Percentiles rank a stretch among this genome's conserved stretches.
phyloP scores from a whole-genome alignment of 2,113 vertebrate species.

The Uria lomvia region DNA sequence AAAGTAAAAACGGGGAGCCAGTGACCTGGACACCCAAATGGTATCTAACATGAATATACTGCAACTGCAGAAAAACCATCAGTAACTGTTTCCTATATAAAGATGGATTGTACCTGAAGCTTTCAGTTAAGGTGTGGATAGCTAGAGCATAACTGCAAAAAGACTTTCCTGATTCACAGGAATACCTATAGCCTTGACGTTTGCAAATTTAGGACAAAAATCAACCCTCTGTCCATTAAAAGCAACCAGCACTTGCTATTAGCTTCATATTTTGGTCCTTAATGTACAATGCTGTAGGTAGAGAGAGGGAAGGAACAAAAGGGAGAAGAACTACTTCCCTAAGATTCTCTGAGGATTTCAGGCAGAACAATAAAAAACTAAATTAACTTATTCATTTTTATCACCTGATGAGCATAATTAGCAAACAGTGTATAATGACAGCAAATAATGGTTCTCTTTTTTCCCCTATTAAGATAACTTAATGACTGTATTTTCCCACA shows the following conservation, averaged over 20 bases:
- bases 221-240: background rate
- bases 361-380: slow-evolving; percentile 51
- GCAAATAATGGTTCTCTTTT: slow-evolving; percentile 72
- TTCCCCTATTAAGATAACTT: slow-evolving; percentile 61
- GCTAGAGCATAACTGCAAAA: background rate
- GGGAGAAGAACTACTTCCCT: background rate
- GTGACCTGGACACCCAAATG: background rate
- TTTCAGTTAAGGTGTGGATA: background rate
- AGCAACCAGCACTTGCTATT: background rate
- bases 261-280: background rate
- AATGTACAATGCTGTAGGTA: background rate
- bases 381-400: slow-evolving; percentile 66
- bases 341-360: slow-evolving; percentile 40
- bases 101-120: background rate
- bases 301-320: background rate
- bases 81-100: background rate
- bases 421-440: slow-evolving; percentile 70
- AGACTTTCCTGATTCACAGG: background rate
- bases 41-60: background rate
- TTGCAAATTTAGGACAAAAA: background rate
- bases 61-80: background rate
- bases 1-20: accelerated
- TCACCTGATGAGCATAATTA: slow-evolving; percentile 72
- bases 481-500: slow-evolving; percentile 66
- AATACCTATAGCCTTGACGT: background rate